These are phyloP conservation scores for Netelia inedita DNA, from an alignment of 2,888 invertebrate species.

Conservation along the genomic window DNA sequence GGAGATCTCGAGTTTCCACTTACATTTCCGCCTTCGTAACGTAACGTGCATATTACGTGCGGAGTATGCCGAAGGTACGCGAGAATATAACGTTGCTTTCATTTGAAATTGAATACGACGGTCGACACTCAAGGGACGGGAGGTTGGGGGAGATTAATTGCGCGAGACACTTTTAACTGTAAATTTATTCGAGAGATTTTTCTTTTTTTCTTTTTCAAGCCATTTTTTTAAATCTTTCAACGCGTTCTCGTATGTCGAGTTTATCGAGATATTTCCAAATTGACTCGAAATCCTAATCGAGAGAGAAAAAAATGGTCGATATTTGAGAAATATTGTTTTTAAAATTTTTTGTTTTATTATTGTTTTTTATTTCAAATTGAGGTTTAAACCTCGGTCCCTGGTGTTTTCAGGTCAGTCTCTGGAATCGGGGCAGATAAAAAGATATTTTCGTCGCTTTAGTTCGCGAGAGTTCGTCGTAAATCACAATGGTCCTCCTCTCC, in stretches of 20 bases:
- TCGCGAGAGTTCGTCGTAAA: not conserved
- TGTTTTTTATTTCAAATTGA: too few species aligned
- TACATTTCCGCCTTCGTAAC: constrained; percentile 61
- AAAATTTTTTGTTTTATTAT: too few species aligned
- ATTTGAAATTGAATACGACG: constrained; percentile 45
- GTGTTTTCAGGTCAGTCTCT: not conserved
- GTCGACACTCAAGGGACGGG: constrained; percentile 8
- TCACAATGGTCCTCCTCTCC: not conserved
- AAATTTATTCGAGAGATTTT: not conserved
- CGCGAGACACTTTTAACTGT: not conserved
- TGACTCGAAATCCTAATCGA: not conserved
- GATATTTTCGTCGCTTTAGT: not conserved
- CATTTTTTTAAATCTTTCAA: constrained; percentile 1
- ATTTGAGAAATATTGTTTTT: too few species aligned
- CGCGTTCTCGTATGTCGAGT: not conserved
- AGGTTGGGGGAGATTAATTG: not conserved
- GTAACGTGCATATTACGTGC: constrained; percentile 20
- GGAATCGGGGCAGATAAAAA: not conserved
- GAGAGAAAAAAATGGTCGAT: too few species aligned
- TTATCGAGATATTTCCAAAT: not conserved
- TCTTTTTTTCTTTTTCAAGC: not conserved
- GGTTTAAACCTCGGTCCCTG: too few species aligned
- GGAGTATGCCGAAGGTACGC: constrained; percentile 1
- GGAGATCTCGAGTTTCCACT: constrained; percentile 55
- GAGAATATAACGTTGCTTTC: constrained; percentile 4